Evolutionary conservation across 2,113 vertebrate genomes (phyloP), one percentile per base, ranked within the genome.

Genomic region (Mesitornis unicolor): DNA sequence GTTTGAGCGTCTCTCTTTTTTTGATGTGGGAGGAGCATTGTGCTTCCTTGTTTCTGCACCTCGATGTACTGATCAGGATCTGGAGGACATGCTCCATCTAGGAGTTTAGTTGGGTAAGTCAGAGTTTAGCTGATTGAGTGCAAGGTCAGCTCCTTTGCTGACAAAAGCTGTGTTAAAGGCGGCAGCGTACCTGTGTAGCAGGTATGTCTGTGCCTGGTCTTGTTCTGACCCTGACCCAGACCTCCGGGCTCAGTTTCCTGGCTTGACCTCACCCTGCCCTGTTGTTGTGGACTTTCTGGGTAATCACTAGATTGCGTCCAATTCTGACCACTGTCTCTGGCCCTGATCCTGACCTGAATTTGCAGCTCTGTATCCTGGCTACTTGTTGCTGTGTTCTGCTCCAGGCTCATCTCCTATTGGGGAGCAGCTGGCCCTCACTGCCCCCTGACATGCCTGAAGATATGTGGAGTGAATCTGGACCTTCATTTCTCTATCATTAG

Each of bases 301-400:
- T 28, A 24, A 33, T 10, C 26, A 10, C 24, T 11, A 10, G 9
- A 6, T 12, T 28, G 21, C 17, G 36, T 45, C 13, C 15, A 5
- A 3, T 29, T 16, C 61, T 64, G 61, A 14, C n/a, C n/a, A n/a
- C n/a, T n/a, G n/a, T n/a, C n/a, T n/a, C n/a, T n/a, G n/a, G n/a
- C n/a, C n/a, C n/a, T n/a, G n/a, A n/a, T n/a, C n/a, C n/a, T 53
- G n/a, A 42, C n/a, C 48, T 68, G 40, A 65, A 11, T 25, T 31
- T 7, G 6, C 48, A 47, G 36, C 29, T 89, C n/a, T 57, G 29
- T 48, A 7, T 40, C n/a, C 20, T 74, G 17, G n/a, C 36, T 78
- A 2, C 24, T 22, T 51, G 28, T 24, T 31, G 65, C 9, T 57
- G 53, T 1, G 0, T 7, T 31, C 16, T 48, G 54, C 54, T 53